Base-by-base conservation (phyloP, 2,113 vertebrate genomes). In the Mobula birostris region DNA sequence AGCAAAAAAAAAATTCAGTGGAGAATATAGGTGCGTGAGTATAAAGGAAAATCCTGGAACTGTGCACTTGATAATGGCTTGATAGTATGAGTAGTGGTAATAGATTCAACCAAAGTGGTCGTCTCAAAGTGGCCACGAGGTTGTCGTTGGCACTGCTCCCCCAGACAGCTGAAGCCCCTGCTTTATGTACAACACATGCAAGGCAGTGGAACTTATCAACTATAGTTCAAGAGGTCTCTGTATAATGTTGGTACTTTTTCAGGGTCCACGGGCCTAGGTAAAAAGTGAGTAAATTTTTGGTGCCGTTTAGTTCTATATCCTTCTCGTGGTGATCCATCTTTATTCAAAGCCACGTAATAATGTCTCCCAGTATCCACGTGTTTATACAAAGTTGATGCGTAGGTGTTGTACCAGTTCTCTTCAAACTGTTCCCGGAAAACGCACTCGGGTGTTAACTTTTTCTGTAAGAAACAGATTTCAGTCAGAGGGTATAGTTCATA, bases 371-470 rank as follows among this genome's bases (percentile, higher is more conserved):
- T 98, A 96, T 99, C 99, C 0, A 96, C 95, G 94, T 99, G 99
- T 95, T 98, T 98, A 97, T 99, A 99, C 78, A 98, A 97, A 2
- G 98, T 99, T 0, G 99, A 99, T 74, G 99, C 98, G 66, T 99
- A 99, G 0, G 99, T 99, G 97, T 99, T 99, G 97, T 99, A 99
- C 98, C 98, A 99, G 96, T 99, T 99, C 97, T 99, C 98, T 96
- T 99, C 98, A 95, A 99, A 99, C 96, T 99, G 98, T 97, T 99
- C 99, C 94, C 98, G 97, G 97, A 99, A 99, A 92, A 99, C 98
- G 5, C 98, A 99, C 96, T 99, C 99, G 76, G 97, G 97, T 0
- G 98, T 98, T 95, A 99, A 98, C 96, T 99, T 99, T 97, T 98
- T 99, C 99, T 99, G 98, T 95, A 68, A 95, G 85, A 94, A 58